Percentiles rank a stretch among this genome's conserved stretches.
Evolutionary conservation across 2,888 invertebrate species (phyloP).

Genomic region (Podabrus alpinus): DNA sequence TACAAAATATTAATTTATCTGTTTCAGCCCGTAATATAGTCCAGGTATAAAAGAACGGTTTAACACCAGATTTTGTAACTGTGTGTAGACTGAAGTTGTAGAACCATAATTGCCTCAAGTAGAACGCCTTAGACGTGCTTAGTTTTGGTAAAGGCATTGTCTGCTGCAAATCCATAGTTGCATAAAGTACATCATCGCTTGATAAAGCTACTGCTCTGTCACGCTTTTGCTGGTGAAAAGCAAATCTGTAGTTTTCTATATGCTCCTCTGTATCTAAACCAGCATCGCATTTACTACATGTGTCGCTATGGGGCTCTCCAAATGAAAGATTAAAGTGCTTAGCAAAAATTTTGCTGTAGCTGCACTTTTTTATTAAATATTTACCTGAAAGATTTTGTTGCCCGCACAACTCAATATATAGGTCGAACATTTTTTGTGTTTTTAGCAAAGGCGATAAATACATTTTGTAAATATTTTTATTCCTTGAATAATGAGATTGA

Average conservation of each 20-base stretch:
- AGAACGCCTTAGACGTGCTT: not conserved
- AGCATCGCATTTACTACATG: constrained; percentile 6
- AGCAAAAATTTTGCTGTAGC: no score
- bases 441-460: not conserved
- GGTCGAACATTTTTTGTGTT: not conserved
- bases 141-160: constrained; percentile 1
- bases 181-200: not conserved
- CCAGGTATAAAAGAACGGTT: not conserved
- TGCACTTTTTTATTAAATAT: not conserved
- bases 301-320: constrained; percentile 6
- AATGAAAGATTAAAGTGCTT: constrained; percentile 4
- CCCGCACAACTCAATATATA: not conserved
- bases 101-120: not conserved
- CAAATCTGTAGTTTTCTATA: constrained; percentile 1
- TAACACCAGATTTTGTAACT: not conserved
- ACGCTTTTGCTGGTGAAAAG: not conserved
- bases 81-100: not conserved
- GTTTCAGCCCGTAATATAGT: no score
- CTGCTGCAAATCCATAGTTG: not conserved
- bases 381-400: not conserved
- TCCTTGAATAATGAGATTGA: not conserved
- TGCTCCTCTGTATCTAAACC: not conserved
- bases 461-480: not conserved
- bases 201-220: not conserved
- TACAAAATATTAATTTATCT: no score